Conservation (phyloP, 2,888 invertebrate genomes). For the Mythimna lalbum region DNA sequence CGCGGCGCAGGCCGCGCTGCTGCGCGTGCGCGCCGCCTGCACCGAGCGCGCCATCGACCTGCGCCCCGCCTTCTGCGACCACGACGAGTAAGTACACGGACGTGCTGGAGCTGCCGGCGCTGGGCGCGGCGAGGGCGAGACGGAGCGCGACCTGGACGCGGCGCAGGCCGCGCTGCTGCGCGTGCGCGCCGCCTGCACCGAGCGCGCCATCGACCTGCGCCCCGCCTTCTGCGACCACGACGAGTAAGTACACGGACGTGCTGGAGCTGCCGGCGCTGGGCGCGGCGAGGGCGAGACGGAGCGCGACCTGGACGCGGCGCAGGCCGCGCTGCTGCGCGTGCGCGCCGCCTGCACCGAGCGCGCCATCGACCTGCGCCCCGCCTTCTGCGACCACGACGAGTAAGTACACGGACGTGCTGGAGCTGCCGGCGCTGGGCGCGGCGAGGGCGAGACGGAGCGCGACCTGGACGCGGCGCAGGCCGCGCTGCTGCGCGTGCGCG, state of each 20-base stretch:
- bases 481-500: conserved; percentile 91
- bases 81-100: conserved; percentile 88
- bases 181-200: conserved; percentile 91
- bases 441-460: conserved; percentile 63
- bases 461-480: conserved; percentile 91
- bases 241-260: conserved; percentile 79
- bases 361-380: conserved; percentile 92
- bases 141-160: conserved; percentile 81
- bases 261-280: conserved; percentile 89
- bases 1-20: conserved; percentile 91
- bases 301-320: conserved; percentile 88
- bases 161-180: conserved; percentile 92
- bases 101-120: conserved; percentile 90
- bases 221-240: conserved; percentile 94
- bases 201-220: conserved; percentile 92
- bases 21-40: conserved; percentile 91
- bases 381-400: conserved; percentile 94
- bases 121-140: conserved; percentile 71
- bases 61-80: conserved; percentile 93
- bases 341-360: conserved; percentile 91
- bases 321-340: conserved; percentile 92
- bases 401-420: conserved; percentile 73
- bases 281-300: conserved; percentile 68
- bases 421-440: conserved; percentile 88
- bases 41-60: conserved; percentile 91